Evolutionary conservation across 2,888 invertebrate genomes (phyloP).

Genomic region (Steinernema carpocapsae): DNA sequence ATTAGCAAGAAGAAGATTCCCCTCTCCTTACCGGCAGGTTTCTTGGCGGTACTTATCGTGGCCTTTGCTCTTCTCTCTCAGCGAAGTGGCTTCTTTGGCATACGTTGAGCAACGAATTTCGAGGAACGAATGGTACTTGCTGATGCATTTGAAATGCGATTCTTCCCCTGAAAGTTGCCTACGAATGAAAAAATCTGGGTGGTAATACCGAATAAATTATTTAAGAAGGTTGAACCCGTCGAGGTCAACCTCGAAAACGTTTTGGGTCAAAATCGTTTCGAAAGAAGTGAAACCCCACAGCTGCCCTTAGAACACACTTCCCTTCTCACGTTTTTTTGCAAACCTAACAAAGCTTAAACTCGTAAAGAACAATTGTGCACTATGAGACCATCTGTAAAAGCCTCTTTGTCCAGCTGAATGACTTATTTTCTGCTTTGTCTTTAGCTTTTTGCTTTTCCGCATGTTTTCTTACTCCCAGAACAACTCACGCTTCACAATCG

Average conservation of each 20-base stretch:
- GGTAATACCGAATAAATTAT: too few species aligned
- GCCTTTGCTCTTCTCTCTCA: constrained; percentile 33
- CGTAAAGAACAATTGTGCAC: too few species aligned
- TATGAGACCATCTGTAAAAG: too few species aligned
- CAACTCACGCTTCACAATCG: constrained; percentile 24
- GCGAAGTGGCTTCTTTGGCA: constrained; percentile 46
- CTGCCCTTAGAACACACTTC: too few species aligned
- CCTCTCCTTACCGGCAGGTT: constrained; percentile 38
- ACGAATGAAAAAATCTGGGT: background rate
- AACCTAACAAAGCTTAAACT: too few species aligned
- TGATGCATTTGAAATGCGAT: constrained; percentile 44
- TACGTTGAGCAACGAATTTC: constrained; percentile 52
- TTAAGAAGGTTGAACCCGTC: too few species aligned
- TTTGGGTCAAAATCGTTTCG: too few species aligned
- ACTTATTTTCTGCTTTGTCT: too few species aligned
- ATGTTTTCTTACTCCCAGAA: background rate
- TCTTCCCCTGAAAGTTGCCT: constrained; percentile 31
- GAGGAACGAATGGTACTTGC: constrained; percentile 52
- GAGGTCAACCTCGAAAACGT: too few species aligned
- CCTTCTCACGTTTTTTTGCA: too few species aligned
- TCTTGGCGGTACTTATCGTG: constrained; percentile 35
- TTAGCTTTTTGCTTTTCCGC: background rate
- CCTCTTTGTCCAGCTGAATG: too few species aligned
- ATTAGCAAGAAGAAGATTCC: background rate
- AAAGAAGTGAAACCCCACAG: too few species aligned